phyloP scores from a whole-genome alignment of 1,140 invertebrate species.

The Hylaeus anthracinus region DNA sequence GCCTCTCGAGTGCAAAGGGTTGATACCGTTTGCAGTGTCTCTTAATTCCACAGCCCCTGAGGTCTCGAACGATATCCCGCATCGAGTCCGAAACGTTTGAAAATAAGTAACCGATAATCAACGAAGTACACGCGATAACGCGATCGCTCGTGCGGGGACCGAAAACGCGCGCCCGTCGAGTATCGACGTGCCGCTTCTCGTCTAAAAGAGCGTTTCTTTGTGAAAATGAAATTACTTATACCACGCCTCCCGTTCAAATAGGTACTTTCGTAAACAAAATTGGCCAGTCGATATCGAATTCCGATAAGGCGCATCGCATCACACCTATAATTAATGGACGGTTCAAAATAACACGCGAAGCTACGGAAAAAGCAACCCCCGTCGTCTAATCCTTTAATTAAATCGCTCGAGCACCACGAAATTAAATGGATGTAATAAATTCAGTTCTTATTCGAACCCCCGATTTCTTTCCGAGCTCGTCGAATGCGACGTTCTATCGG shows the following conservation, averaged over 20 bases:
- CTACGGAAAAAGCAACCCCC: neutral
- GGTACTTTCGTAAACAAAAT: constrained; percentile 30
- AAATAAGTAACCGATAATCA: too few species aligned
- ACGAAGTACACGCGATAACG: neutral
- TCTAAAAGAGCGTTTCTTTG: neutral
- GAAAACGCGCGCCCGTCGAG: neutral
- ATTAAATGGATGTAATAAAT: neutral
- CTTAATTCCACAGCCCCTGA: too few species aligned
- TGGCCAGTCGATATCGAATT: constrained; percentile 17
- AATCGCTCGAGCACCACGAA: neutral
- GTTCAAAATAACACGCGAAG: neutral
- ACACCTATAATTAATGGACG: constrained; percentile 9
- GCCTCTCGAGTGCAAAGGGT: too few species aligned
- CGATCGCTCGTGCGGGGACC: neutral
- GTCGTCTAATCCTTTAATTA: neutral
- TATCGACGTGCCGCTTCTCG: neutral
- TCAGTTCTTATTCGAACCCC: neutral
- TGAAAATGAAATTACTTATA: constrained; percentile 13
- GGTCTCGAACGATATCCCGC: too few species aligned
- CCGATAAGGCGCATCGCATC: constrained; percentile 8
- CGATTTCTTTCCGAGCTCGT: neutral
- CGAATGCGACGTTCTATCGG: neutral
- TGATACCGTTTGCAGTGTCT: too few species aligned
- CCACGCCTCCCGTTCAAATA: neutral
- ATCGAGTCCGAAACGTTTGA: too few species aligned